A percentile compares a stretch with the other conserved stretches of the same genome.
Conservation (phyloP, 1,140 invertebrate genomes). For the Drosophila nikananu region DNA sequence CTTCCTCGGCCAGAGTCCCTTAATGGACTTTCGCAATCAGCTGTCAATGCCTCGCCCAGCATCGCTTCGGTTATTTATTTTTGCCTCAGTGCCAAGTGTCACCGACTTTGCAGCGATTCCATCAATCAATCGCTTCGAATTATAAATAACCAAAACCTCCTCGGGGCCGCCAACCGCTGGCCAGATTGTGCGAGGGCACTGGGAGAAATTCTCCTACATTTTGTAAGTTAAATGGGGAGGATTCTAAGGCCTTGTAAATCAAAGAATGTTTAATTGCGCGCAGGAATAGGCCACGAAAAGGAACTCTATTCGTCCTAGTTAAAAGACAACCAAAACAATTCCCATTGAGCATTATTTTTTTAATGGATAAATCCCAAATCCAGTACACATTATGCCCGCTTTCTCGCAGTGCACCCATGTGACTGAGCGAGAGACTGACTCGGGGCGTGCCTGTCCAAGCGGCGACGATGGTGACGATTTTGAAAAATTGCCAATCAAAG, state of each 20-base stretch:
- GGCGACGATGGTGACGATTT: constrained; percentile 69
- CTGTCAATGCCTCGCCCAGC: constrained; percentile 75
- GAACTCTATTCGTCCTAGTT: not conserved
- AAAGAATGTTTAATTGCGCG: too few relatives aligned
- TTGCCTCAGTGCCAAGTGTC: constrained; percentile 80
- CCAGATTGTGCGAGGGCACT: constrained; percentile 41
- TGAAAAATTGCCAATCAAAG: constrained; percentile 82
- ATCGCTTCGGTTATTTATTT: constrained; percentile 74
- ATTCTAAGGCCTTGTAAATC: not conserved
- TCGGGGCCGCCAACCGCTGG: constrained; percentile 44
- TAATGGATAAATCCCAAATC: not conserved
- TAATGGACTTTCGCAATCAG: constrained; percentile 83
- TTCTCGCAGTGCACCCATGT: constrained; percentile 11
- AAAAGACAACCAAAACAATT: not conserved
- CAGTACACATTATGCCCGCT: not conserved
- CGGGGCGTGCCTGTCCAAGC: constrained; percentile 45
- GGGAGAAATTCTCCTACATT: not conserved
- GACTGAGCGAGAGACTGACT: constrained; percentile 17
- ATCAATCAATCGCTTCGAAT: constrained; percentile 80
- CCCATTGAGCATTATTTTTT: not conserved
- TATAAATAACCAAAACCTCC: constrained; percentile 76
- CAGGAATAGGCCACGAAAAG: not conserved
- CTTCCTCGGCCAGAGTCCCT: constrained; percentile 36
- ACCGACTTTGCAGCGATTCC: constrained; percentile 80
- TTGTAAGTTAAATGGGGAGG: not conserved